Base-by-base conservation (phyloP, 2,797 vertebrate species). In the Echeneis naucrates region DNA sequence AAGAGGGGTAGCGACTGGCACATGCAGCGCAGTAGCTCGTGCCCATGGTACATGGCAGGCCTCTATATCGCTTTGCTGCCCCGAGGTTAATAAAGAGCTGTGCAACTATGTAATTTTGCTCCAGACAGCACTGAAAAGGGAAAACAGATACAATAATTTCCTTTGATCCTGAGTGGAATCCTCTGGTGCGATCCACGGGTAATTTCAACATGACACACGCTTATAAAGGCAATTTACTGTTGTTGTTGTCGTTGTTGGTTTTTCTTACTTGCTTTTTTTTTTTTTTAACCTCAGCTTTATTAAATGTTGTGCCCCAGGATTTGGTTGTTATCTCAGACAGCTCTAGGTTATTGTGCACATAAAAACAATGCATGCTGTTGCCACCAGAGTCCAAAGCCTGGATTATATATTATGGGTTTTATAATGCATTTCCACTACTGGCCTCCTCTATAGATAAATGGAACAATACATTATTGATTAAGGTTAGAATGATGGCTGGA, bases 141-240 rank as follows among this genome's bases (percentile, higher is more conserved):
- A 84, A 86, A 85, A 75, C 59, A 69, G 73, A 75, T 51, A 55
- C 53, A 59, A 57, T 69, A 63, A 73, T 78, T 71, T 72, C 45
- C 66, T 80, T 66, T 63, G 59, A 85, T 84, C 71, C 57, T 21
- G 21, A 32, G 67, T 58, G 38, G 72, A 79, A 81, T 75, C 85
- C 83, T 83, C 69, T 3, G 74, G 85, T 83, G 77, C 1, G 42
- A 65, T 85, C 81, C 74, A 76, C 47, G 48, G 85, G 87, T 88
- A 59, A 86, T 92, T 91, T 80, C 68, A 44, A 30, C 72, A 47
- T 67, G 83, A 80, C 86, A 77, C 30, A 2, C 70, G 87, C 77
- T 77, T 87, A 82, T 82, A 87, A 83, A 85, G 35, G 70, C 68
- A 92, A 90, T 91, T 87, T 84, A 88, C 72, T 79, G 78, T 83